Evolutionary conservation across 2,888 invertebrate genomes (phyloP).

Genomic region (Napeogenes inachia): DNA sequence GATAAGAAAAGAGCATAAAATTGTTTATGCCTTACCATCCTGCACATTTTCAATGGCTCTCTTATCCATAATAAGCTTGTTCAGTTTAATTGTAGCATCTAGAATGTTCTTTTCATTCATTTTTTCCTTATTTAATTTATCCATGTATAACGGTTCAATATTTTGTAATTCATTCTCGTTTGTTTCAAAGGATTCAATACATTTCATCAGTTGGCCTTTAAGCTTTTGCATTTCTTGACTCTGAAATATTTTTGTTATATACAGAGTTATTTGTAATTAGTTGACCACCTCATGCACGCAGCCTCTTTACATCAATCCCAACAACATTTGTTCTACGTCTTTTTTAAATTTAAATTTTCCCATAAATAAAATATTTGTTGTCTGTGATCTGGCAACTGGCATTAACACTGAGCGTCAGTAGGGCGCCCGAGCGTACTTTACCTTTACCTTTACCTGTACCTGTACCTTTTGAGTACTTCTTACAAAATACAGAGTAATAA

Average conservation of each 20-base stretch:
- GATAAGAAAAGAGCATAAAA: not conserved
- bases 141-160: conserved; percentile 53
- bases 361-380: too few relatives aligned
- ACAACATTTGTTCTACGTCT: too few relatives aligned
- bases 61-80: conserved; percentile 72
- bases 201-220: conserved; percentile 55
- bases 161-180: conserved; percentile 60
- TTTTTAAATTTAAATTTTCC: too few relatives aligned
- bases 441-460: too few relatives aligned
- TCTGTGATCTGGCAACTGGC: too few relatives aligned
- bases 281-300: too few relatives aligned
- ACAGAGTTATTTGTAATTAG: too few relatives aligned
- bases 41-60: conserved; percentile 63
- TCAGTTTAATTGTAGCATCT: conserved; percentile 64
- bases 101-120: conserved; percentile 70
- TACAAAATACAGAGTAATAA: too few relatives aligned
- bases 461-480: too few relatives aligned
- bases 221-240: conserved; percentile 52
- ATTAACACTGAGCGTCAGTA: too few relatives aligned
- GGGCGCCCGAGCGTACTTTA: too few relatives aligned
- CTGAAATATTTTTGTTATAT: conserved; percentile 38
- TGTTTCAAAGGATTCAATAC: conserved; percentile 47
- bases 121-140: conserved; percentile 69
- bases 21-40: conserved; percentile 57
- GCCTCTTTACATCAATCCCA: too few relatives aligned